Percentiles rank a stretch among this genome's conserved stretches.
phyloP scores from a whole-genome alignment of 2,797 vertebrate species.

The Liparis tanakae region DNA sequence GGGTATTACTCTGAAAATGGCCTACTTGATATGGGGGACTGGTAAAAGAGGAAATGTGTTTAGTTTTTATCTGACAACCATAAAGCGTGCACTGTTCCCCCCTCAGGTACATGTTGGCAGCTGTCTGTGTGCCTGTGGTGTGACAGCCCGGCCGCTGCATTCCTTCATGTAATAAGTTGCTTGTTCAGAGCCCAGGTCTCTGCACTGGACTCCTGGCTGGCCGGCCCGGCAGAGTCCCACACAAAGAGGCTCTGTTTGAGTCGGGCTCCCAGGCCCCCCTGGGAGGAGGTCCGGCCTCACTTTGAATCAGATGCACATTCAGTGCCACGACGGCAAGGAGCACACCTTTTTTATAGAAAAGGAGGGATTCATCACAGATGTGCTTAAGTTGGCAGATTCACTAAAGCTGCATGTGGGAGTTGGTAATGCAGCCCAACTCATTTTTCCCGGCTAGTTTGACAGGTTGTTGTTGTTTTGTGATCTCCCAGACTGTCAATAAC shows the following conservation, averaged over 20 bases:
- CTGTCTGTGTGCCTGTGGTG: conserved; percentile 9
- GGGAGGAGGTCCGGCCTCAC: conserved; percentile 64
- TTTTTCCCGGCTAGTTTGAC: background rate
- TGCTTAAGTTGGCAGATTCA: background rate
- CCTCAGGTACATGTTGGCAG: conserved; percentile 33
- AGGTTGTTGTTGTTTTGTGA: background rate
- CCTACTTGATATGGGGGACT: background rate
- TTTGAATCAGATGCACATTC: conserved; percentile 43
- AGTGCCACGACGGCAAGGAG: conserved; percentile 63
- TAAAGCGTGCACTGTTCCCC: background rate
- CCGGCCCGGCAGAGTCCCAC: conserved; percentile 44
- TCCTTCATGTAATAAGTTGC: conserved; percentile 70
- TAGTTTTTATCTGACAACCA: background rate
- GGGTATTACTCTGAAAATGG: background rate
- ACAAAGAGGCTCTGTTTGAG: conserved; percentile 83
- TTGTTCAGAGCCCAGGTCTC: conserved; percentile 65
- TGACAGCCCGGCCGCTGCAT: conserved; percentile 50
- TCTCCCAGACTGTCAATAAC: background rate
- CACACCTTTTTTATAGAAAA: conserved; percentile 51
- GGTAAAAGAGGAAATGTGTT: background rate
- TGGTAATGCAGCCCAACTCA: background rate
- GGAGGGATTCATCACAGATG: conserved; percentile 35
- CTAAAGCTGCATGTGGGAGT: background rate
- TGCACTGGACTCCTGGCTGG: conserved; percentile 58
- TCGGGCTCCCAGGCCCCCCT: conserved; percentile 42